Conservation (phyloP, 1,140 invertebrate genomes). For the Pseudomyrmex cubaensis region DNA sequence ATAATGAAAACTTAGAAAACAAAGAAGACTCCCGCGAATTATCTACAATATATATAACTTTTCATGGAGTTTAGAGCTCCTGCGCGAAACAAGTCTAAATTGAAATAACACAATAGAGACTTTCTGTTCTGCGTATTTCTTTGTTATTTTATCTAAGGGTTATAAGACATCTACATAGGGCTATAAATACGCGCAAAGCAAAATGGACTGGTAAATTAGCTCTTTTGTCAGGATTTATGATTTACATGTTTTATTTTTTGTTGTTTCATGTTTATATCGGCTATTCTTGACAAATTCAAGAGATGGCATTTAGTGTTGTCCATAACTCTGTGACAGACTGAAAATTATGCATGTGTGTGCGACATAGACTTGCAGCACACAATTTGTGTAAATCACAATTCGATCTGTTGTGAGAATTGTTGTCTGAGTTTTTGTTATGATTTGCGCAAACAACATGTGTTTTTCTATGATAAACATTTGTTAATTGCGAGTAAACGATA, state of each 20-base stretch:
- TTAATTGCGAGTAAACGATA: neutral
- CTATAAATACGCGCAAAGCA: neutral
- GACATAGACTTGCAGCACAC: slow-evolving; percentile 28
- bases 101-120: too few species aligned
- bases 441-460: neutral
- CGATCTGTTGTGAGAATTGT: slow-evolving; percentile 17
- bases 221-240: slow-evolving; percentile 5
- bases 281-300: slow-evolving; percentile 37
- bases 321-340: slow-evolving; percentile 5
- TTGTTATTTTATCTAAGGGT: neutral
- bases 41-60: neutral
- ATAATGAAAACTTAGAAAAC: neutral
- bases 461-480: slow-evolving; percentile 13
- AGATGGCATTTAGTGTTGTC: slow-evolving; percentile 21
- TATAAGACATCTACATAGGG: too few species aligned
- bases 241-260: slow-evolving; percentile 16
- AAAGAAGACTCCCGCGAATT: neutral
- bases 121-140: neutral
- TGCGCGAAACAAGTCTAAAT: neutral
- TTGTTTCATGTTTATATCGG: slow-evolving; percentile 12
- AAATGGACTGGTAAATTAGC: neutral
- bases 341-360: slow-evolving; percentile 3
- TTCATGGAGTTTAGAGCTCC: neutral
- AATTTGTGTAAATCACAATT: slow-evolving; percentile 33
- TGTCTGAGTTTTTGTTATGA: neutral